Conservation (phyloP, 1,140 invertebrate genomes). For the Polypedilum pembai region DNA sequence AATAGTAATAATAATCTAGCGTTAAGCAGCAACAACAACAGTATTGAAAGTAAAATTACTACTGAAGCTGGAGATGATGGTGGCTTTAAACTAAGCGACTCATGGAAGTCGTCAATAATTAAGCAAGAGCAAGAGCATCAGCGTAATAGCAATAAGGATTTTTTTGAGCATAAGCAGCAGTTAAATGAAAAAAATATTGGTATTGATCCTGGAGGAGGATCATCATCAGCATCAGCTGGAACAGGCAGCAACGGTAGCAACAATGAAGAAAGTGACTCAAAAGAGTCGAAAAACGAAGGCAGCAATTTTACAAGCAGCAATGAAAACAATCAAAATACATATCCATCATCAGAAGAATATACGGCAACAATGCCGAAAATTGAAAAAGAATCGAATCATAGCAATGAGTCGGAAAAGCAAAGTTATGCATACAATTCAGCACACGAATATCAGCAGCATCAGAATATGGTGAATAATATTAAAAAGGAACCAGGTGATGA, state of each 20-base stretch:
- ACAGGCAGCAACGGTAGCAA: background rate
- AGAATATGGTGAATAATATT: conserved; percentile 23
- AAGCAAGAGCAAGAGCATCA: background rate
- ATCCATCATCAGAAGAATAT: conserved; percentile 33
- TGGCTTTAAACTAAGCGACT: background rate
- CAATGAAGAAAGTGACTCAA: background rate
- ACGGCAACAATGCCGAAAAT: conserved; percentile 33
- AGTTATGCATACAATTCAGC: conserved; percentile 24
- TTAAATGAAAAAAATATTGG: conserved; percentile 27
- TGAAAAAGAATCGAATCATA: conserved; percentile 34
- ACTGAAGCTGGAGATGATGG: conserved; percentile 35
- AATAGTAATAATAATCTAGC: conserved; percentile 32
- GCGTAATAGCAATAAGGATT: background rate
- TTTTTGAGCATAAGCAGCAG: conserved; percentile 26
- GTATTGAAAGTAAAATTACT: conserved; percentile 40
- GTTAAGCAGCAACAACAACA: conserved; percentile 29
- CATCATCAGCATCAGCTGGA: too few species aligned
- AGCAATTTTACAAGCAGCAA: background rate
- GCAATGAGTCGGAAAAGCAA: background rate
- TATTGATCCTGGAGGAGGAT: conserved; percentile 14
- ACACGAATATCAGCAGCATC: conserved; percentile 20
- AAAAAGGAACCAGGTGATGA: conserved; percentile 7
- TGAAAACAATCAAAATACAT: conserved; percentile 13
- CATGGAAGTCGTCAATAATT: conserved; percentile 2
- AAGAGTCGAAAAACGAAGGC: background rate